phyloP scores from a whole-genome alignment of 2,888 invertebrate genomes.

The Colostygia pectinataria region DNA sequence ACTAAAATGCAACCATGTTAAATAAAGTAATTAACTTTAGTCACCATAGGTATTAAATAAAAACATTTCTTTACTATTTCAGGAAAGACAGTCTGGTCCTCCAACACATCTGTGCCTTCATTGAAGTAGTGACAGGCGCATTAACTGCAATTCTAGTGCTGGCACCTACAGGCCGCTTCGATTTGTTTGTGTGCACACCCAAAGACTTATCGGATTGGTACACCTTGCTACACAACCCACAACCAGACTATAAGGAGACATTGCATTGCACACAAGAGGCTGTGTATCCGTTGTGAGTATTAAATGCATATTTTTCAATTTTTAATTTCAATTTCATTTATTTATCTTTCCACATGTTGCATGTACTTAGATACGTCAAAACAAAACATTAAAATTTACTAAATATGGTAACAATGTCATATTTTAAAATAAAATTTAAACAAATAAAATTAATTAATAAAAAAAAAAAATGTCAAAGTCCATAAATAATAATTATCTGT shows the following conservation, averaged over 20 bases:
- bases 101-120: constrained; percentile 91
- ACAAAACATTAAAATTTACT: too few species aligned
- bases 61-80: constrained; percentile 51
- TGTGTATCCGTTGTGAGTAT: constrained; percentile 96
- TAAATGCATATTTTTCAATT: not conserved
- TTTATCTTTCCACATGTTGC: too few species aligned
- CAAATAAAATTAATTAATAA: too few species aligned
- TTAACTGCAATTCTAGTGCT: constrained; percentile 90
- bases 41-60: too few species aligned
- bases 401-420: too few species aligned
- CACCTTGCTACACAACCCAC: constrained; percentile 96
- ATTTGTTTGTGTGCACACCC: constrained; percentile 90
- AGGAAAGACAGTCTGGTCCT: constrained; percentile 89
- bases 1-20: too few species aligned
- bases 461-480: too few species aligned
- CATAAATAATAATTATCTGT: too few species aligned
- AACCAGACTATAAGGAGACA: constrained; percentile 93
- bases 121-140: constrained; percentile 91
- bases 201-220: constrained; percentile 97
- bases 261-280: constrained; percentile 98
- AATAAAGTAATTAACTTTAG: too few species aligned
- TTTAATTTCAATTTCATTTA: too few species aligned
- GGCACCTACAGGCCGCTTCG: constrained; percentile 91
- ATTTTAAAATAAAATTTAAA: too few species aligned
- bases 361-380: too few species aligned